These are phyloP conservation scores for Portunus trituberculatus DNA, from an alignment of 1,140 invertebrate genomes.

Conservation along the genomic window DNA sequence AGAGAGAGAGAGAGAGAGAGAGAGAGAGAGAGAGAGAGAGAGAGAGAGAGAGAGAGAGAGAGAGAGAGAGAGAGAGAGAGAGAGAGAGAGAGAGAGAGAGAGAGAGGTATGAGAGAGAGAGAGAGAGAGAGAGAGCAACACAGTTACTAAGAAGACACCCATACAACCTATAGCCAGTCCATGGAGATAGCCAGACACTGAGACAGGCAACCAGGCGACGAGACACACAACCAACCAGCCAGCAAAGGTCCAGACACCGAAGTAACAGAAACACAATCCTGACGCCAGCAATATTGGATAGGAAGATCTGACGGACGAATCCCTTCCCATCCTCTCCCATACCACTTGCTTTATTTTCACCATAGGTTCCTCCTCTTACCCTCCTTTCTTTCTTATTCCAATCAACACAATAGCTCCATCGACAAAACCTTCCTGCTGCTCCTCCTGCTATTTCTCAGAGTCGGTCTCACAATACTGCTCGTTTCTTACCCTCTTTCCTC, in stretches of 20 bases:
- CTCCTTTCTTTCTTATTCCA: not conserved
- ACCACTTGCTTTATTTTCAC: not conserved
- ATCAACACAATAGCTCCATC: not conserved
- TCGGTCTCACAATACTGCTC: too few relatives aligned
- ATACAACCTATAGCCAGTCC: not conserved
- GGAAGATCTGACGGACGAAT: not conserved
- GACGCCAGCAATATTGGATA: not conserved
- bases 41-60: constrained; percentile 20
- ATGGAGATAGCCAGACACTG: constrained; percentile 5
- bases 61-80: constrained; percentile 40
- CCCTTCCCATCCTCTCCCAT: not conserved
- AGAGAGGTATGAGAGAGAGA: too few relatives aligned
- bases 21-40: not conserved
- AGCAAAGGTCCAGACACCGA: not conserved
- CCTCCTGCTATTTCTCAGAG: too few relatives aligned
- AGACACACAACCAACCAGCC: not conserved
- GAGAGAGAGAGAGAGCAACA: not conserved
- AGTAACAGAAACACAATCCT: not conserved
- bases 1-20: not conserved
- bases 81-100: not conserved
- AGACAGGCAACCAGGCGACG: not conserved
- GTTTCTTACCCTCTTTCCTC: too few relatives aligned
- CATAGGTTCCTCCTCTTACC: not conserved
- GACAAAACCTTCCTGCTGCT: not conserved
- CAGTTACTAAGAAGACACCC: not conserved